Evolutionary conservation across 2,797 vertebrate species (phyloP).

Genomic region (Rhodeus uyekii): DNA sequence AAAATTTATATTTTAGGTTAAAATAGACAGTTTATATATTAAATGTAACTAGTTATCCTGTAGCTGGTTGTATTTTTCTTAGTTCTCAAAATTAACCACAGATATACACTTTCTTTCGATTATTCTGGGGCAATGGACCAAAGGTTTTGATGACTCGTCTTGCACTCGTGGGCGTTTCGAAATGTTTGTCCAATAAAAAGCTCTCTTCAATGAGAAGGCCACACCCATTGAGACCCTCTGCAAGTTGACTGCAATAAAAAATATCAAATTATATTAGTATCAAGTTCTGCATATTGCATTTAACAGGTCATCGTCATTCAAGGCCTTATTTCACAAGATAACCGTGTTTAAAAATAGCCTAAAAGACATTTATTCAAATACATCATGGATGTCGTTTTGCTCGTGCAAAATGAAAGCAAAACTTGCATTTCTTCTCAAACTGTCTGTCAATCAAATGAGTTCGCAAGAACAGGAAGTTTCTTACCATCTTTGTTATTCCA

Average conservation of each 20-base stretch:
- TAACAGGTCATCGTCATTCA: too few species aligned
- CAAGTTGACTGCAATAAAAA: neutral
- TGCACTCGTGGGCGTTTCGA: neutral
- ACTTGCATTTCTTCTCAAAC: neutral
- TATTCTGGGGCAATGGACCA: neutral
- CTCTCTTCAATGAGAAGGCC: neutral
- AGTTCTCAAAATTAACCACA: neutral
- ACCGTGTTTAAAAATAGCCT: too few species aligned
- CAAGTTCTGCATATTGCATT: neutral
- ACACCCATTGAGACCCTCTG: neutral
- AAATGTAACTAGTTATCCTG: neutral
- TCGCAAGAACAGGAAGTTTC: slow-evolving; percentile 15
- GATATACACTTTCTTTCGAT: neutral
- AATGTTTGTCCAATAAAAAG: neutral
- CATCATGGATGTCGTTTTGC: neutral
- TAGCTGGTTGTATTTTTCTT: neutral
- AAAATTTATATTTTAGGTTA: neutral
- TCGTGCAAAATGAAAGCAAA: slow-evolving; percentile 10
- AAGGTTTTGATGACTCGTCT: neutral
- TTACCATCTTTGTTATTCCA: neutral
- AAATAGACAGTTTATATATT: neutral
- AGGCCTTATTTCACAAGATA: neutral
- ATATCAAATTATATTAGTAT: neutral
- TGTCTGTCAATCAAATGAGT: too few species aligned
- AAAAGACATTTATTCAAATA: neutral